Base-by-base conservation (phyloP, 2,797 vertebrate species). In the Brachymystax lenok region DNA sequence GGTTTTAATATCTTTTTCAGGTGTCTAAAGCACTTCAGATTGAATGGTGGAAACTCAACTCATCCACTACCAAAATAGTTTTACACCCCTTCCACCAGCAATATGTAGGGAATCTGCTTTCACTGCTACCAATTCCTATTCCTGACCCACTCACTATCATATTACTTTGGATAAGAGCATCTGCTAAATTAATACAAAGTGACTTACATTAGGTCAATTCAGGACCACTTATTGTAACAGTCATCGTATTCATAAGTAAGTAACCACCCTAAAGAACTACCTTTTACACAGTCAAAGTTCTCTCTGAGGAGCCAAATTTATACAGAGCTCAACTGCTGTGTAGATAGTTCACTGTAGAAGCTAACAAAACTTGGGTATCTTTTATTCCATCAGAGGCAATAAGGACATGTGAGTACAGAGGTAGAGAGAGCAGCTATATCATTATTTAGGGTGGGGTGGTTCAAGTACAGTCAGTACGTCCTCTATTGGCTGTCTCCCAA, bases 361-460 rank as follows among this genome's bases (percentile, higher is more conserved):
- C 17, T 10, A 68, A 35, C 66, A 68, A 28, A 68, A 68, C 13
- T 33, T 50, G 27, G 68, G 52, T 71, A 66, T 54, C 51, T 52
- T 75, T 46, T 56, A 66, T 52, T 59, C 24, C 69, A 56, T 70
- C 27, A 35, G 51, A 70, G 50, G 19, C 24, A 17, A 50, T 59
- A 27, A 72, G 73, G 16, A 69, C 40, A 19, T 70, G 73, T 35
- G 40, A 61, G 54, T 63, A 16, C 24, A 59, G 35, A 78, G 63
- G 21, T 63, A 40, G 27, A 46, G 63, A 21, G 3, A 35, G 21
- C 21, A 35, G 68, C 64, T 54, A 51, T 24, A 51, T 75, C 46
- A 69, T 76, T 61, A 70, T 54, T 69, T 56, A 76, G 74, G 67
- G 66, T 59, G 66, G 24, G 74, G 64, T n/a, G 27, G 63, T 63